Percentiles rank a stretch among this genome's conserved stretches.
Conservation (phyloP, 37 sponge, comb jelly and placozoan genomes). For the Mnemiopsis leidyi region DNA sequence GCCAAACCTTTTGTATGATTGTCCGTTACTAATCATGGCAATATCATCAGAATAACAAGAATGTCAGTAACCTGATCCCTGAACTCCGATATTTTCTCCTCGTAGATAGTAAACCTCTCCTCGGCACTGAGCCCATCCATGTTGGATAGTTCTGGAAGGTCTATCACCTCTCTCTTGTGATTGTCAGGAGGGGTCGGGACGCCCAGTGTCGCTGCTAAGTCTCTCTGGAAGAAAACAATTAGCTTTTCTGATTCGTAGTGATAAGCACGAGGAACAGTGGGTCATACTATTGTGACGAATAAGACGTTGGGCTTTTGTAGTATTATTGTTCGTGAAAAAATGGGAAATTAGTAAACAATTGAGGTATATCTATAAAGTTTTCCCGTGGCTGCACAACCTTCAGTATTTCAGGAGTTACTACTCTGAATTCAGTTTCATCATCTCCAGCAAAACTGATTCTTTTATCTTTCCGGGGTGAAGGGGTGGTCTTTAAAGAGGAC, state of each 20-base stretch:
- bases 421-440: background rate
- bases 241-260: too few relatives aligned
- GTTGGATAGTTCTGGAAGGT: slow-evolving; percentile 3
- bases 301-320: too few relatives aligned
- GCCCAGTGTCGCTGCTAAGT: background rate
- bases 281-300: too few relatives aligned
- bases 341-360: too few relatives aligned
- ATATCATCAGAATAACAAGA: background rate
- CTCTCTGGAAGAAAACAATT: too few relatives aligned
- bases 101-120: slow-evolving; percentile 11
- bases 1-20: too few relatives aligned
- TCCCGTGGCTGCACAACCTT: background rate
- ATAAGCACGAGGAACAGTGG: too few relatives aligned
- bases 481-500: background rate
- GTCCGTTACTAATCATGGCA: too few relatives aligned
- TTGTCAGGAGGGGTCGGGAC: background rate
- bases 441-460: slow-evolving; percentile 39
- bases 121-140: slow-evolving; percentile 11
- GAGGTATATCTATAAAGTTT: too few relatives aligned
- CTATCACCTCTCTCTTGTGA: background rate
- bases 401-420: slow-evolving; percentile 39
- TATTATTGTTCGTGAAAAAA: too few relatives aligned
- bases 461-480: slow-evolving; percentile 23
- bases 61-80: slow-evolving; percentile 49
- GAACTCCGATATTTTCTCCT: slow-evolving; percentile 39